A percentile compares a stretch with the other conserved stretches of the same genome.
These are phyloP conservation scores for Salticus scenicus DNA, from an alignment of 2,888 invertebrate species.

Conservation along the genomic window DNA sequence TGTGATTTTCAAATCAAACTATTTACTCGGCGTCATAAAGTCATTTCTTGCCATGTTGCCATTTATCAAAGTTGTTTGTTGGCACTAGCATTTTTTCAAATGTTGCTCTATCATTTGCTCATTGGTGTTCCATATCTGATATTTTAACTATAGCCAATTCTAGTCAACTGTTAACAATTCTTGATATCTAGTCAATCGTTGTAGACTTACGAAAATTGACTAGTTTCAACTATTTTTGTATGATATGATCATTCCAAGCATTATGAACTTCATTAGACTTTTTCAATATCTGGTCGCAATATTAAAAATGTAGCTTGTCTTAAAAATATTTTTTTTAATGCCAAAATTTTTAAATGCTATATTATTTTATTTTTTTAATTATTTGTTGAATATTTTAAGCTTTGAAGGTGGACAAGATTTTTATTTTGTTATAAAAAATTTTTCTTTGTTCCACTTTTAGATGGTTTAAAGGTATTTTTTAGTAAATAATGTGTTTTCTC, in stretches of 20 bases:
- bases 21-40: slow-evolving; percentile 41
- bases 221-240: slow-evolving; percentile 65
- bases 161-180: slow-evolving; percentile 59
- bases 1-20: slow-evolving; percentile 57
- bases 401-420: slow-evolving; percentile 54
- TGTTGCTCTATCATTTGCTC: slow-evolving; percentile 58
- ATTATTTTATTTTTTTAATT: slow-evolving; percentile 4
- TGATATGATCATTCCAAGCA: slow-evolving; percentile 48
- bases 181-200: slow-evolving; percentile 61
- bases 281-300: slow-evolving; percentile 12
- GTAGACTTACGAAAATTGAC: slow-evolving; percentile 64
- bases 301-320: neutral
- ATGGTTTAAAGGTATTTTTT: neutral
- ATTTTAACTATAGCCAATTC: slow-evolving; percentile 63
- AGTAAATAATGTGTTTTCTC: neutral
- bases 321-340: slow-evolving; percentile 12
- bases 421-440: slow-evolving; percentile 50
- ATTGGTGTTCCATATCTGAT: slow-evolving; percentile 57
- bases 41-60: slow-evolving; percentile 50
- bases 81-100: slow-evolving; percentile 41
- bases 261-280: slow-evolving; percentile 26
- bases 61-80: slow-evolving; percentile 67
- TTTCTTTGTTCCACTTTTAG: slow-evolving; percentile 53
- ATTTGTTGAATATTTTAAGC: neutral
- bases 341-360: slow-evolving; percentile 11